Percentiles rank a stretch among this genome's conserved stretches.
phyloP scores from a whole-genome alignment of 2,888 invertebrate species.

The Acrocera orbiculus region DNA sequence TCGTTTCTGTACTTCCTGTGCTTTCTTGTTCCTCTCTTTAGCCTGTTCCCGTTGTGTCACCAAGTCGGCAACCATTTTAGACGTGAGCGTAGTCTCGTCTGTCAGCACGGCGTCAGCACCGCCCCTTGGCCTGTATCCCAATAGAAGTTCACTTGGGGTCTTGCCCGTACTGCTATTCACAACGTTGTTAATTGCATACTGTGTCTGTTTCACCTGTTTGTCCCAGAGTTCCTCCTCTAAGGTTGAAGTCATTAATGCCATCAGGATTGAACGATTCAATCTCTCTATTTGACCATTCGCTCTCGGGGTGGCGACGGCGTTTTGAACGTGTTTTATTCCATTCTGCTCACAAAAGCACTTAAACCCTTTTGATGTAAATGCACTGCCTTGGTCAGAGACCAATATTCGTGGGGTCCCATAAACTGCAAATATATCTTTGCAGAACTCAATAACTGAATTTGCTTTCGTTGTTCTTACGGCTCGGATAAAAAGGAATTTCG shows the following conservation, averaged over 20 bases:
- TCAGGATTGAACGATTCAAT: neutral
- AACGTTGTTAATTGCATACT: too few relatives aligned
- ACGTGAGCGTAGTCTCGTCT: too few relatives aligned
- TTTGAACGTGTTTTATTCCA: neutral
- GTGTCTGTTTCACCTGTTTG: too few relatives aligned
- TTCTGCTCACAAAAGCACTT: neutral
- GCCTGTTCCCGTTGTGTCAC: too few relatives aligned
- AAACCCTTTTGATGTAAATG: too few relatives aligned
- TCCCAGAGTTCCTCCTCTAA: too few relatives aligned
- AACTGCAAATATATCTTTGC: neutral
- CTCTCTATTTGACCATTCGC: neutral
- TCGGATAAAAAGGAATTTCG: neutral
- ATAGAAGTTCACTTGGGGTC: too few relatives aligned
- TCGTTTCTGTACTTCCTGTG: neutral
- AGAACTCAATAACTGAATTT: neutral
- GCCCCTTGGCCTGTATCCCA: too few relatives aligned
- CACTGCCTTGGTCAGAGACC: neutral
- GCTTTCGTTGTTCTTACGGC: neutral
- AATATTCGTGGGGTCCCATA: neutral
- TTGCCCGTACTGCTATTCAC: neutral
- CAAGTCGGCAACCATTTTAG: too few relatives aligned
- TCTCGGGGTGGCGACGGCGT: neutral
- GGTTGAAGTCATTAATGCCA: neutral
- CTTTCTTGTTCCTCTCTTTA: neutral
- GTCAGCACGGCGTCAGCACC: too few relatives aligned